A percentile compares a stretch with the other conserved stretches of the same genome.
Evolutionary conservation across 92 coral and sea anemone species (phyloP).

Genomic region (Desmophyllum pertusum): DNA sequence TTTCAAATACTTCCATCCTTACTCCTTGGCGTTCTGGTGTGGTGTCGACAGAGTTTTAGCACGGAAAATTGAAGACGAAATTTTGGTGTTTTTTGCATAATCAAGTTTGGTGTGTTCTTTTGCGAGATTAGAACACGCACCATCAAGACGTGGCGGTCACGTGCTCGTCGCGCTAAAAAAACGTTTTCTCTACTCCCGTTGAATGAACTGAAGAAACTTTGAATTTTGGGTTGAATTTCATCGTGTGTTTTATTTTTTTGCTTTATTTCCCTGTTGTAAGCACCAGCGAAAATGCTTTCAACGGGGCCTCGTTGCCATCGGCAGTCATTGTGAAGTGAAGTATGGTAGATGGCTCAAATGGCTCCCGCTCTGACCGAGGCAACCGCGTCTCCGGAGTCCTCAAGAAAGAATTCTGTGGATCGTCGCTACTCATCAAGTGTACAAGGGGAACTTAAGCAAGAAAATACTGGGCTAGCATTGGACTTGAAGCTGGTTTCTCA

Average conservation of each 20-base stretch:
- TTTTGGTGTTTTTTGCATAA: conserved; percentile 91
- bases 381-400: conserved; percentile 99
- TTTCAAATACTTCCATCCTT: conserved; percentile 63
- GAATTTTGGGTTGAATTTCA: conserved; percentile 48
- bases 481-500: conserved; percentile 91
- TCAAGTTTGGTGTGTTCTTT: conserved; percentile 99
- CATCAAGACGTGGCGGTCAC: conserved; percentile 99
- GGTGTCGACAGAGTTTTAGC: conserved; percentile 34
- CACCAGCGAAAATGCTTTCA: conserved; percentile 93
- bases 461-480: conserved; percentile 75
- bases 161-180: conserved; percentile 95
- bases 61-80: conserved; percentile 64
- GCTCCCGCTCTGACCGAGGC: conserved; percentile 99
- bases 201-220: conserved; percentile 67
- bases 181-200: conserved; percentile 78
- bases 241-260: conserved; percentile 39
- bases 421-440: conserved; percentile 90
- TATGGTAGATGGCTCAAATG: conserved; percentile 99
- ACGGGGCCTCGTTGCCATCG: conserved; percentile 90
- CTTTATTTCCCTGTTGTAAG: conserved; percentile 59
- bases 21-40: conserved; percentile 32
- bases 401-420: conserved; percentile 96
- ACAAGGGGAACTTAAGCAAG: conserved; percentile 87
- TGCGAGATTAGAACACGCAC: conserved; percentile 99
- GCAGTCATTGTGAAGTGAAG: conserved; percentile 95